These are phyloP conservation scores for Montipora efflorescens DNA, from an alignment of 64 coral and sea anemone species.

Conservation along the genomic window DNA sequence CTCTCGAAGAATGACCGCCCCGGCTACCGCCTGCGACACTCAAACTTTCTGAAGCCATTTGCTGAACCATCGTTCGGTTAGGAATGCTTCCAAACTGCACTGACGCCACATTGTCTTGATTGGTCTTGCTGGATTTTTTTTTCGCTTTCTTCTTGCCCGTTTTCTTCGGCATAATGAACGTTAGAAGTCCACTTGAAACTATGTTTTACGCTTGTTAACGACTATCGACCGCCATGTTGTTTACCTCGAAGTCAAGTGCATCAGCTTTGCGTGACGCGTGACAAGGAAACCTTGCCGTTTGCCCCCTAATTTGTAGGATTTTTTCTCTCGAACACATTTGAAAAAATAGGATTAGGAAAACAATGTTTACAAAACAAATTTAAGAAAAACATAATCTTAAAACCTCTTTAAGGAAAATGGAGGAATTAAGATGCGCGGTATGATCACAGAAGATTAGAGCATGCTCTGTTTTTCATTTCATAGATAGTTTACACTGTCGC, in stretches of 20 bases:
- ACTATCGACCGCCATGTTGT: conserved; percentile 72
- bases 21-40: conserved; percentile 67
- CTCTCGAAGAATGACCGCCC: conserved; percentile 46
- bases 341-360: too few species aligned
- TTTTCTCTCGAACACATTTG: too few species aligned
- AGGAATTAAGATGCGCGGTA: too few species aligned
- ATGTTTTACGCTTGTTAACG: background rate
- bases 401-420: too few species aligned
- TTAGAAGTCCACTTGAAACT: background rate
- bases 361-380: too few species aligned
- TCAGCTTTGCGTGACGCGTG: background rate
- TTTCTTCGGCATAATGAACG: conserved; percentile 79
- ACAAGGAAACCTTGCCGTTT: background rate
- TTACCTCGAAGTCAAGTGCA: conserved; percentile 59
- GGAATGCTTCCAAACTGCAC: conserved; percentile 73
- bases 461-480: too few species aligned
- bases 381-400: too few species aligned
- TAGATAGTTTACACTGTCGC: too few species aligned
- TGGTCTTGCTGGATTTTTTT: conserved; percentile 78
- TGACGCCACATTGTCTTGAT: conserved; percentile 37
- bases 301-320: too few species aligned
- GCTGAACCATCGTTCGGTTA: conserved; percentile 88
- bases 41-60: conserved; percentile 88
- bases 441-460: too few species aligned
- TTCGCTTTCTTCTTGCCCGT: conserved; percentile 73